Conservation (phyloP, 2,888 invertebrate species). For the Drosophila barbarae region DNA sequence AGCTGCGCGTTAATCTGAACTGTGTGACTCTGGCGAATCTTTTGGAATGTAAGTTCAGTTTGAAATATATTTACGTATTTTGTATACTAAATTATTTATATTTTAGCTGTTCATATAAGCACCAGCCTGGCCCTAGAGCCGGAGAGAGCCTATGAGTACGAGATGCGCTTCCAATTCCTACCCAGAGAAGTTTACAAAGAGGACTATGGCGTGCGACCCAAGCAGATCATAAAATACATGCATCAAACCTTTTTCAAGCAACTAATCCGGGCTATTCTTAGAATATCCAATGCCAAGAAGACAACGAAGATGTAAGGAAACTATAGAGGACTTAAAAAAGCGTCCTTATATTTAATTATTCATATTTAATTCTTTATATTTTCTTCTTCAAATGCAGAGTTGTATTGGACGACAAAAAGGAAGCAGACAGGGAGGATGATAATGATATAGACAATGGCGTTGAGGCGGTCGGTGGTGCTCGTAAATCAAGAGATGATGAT, state of each 20-base stretch:
- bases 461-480: conserved; percentile 64
- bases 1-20: conserved; percentile 86
- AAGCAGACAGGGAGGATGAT: conserved; percentile 72
- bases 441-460: conserved; percentile 76
- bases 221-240: conserved; percentile 86
- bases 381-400: conserved; percentile 64
- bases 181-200: conserved; percentile 87
- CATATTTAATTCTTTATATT: not conserved
- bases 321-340: fast-evolving
- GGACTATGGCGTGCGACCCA: conserved; percentile 86
- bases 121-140: conserved; percentile 81
- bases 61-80: too few species aligned
- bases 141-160: conserved; percentile 83
- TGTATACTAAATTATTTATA: not conserved
- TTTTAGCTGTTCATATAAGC: conserved; percentile 76
- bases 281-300: conserved; percentile 81
- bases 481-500: conserved; percentile 64
- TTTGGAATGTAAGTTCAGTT: conserved; percentile 81
- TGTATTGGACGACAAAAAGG: conserved; percentile 79
- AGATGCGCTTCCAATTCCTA: conserved; percentile 86
- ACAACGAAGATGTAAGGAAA: conserved; percentile 65
- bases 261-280: conserved; percentile 84
- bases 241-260: conserved; percentile 86
- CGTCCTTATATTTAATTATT: not conserved
- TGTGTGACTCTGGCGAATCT: conserved; percentile 90